Evolutionary conservation across 1,140 invertebrate genomes (phyloP).

Genomic region (Pseudomyrmex sp.): DNA sequence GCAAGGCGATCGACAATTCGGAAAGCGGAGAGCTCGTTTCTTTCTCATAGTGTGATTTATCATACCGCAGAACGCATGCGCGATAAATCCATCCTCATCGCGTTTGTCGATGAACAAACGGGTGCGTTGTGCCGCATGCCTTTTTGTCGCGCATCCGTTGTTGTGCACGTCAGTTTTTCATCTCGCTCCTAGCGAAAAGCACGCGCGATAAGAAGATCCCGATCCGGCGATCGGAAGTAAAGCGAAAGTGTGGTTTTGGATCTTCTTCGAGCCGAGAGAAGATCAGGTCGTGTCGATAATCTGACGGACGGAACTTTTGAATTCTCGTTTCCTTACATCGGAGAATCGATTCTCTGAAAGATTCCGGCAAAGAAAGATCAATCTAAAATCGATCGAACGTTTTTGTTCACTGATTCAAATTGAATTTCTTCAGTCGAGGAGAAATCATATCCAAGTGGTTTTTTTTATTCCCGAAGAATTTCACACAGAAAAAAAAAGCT

Average conservation of each 20-base stretch:
- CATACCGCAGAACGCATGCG: conserved; percentile 52
- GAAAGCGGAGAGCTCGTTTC: neutral
- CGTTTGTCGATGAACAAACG: conserved; percentile 38
- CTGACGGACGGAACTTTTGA: too few species aligned
- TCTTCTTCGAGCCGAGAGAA: neutral
- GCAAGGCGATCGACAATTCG: conserved; percentile 29
- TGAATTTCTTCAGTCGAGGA: too few species aligned
- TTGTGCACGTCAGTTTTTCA: conserved; percentile 41
- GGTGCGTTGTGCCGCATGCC: conserved; percentile 4
- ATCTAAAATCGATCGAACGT: too few species aligned
- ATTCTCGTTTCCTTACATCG: too few species aligned
- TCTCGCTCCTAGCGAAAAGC: conserved; percentile 15
- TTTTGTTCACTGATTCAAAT: too few species aligned
- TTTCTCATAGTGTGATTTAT: conserved; percentile 11
- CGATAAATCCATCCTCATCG: conserved; percentile 54
- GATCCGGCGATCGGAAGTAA: neutral
- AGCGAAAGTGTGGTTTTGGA: neutral
- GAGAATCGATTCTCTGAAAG: neutral
- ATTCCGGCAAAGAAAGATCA: neutral
- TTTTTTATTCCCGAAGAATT: conserved; percentile 6
- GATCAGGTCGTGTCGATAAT: neutral
- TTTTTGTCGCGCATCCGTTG: conserved; percentile 35
- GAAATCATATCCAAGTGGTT: neutral
- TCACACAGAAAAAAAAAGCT: neutral
- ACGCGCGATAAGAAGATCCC: conserved; percentile 5